phyloP scores from a whole-genome alignment of 2,113 vertebrate species.

The Sardina pilchardus region DNA sequence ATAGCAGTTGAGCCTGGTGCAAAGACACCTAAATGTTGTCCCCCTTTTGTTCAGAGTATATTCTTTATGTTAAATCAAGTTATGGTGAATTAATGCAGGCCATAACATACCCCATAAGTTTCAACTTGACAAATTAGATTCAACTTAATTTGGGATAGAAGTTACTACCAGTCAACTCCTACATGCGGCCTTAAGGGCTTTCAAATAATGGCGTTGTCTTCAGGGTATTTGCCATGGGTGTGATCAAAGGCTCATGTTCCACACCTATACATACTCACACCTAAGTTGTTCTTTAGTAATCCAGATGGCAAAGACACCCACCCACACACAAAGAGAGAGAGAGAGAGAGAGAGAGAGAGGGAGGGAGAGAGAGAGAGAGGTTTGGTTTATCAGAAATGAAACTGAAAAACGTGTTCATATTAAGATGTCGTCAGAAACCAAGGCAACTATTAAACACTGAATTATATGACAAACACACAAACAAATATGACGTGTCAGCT shows the following conservation, averaged over 20 bases:
- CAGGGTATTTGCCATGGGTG: not conserved
- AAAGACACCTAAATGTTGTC: not conserved
- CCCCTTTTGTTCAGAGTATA: not conserved
- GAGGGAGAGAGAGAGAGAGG: not conserved
- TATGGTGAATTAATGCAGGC: not conserved
- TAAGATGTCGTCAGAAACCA: not conserved
- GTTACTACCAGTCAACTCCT: not conserved
- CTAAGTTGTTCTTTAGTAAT: not conserved
- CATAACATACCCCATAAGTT: not conserved
- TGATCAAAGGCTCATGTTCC: not conserved
- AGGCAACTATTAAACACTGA: not conserved
- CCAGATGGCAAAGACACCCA: not conserved
- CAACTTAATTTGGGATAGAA: not conserved
- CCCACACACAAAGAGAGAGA: not conserved
- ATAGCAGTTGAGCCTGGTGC: constrained; percentile 6
- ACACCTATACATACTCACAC: not conserved
- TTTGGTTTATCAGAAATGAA: not conserved
- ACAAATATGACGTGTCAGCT: not conserved
- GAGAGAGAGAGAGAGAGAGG: not conserved
- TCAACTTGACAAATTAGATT: not conserved
- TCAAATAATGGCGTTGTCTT: not conserved
- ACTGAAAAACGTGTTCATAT: not conserved
- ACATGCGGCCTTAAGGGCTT: not conserved
- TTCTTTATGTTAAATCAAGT: not conserved
- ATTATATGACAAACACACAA: not conserved